Conservation (phyloP, 2,888 invertebrate species). For the Seladonia tumulorum region DNA sequence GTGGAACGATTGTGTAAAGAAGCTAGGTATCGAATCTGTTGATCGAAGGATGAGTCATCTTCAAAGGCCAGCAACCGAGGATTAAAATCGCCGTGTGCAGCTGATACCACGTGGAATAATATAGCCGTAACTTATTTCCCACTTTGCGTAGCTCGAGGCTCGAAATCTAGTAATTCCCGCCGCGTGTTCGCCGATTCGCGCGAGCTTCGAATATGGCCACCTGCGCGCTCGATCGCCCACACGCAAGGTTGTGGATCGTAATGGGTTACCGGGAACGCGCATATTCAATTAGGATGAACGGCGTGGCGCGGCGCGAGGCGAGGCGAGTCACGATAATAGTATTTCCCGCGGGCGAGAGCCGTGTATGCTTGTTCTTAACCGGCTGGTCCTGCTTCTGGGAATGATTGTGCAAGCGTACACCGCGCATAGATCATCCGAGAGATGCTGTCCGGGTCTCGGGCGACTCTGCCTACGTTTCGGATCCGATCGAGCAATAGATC, state of each 20-base stretch:
- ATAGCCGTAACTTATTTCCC: background rate
- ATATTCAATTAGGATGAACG: slow-evolving; percentile 1
- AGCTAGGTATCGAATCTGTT: background rate
- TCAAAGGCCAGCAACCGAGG: background rate
- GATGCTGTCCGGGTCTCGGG: slow-evolving; percentile 25
- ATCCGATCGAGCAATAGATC: slow-evolving; percentile 24
- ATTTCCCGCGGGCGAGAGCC: slow-evolving; percentile 25
- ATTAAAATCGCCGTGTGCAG: background rate
- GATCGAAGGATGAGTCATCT: background rate
- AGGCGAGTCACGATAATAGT: slow-evolving; percentile 26
- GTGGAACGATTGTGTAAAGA: too few species aligned
- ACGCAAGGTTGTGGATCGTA: slow-evolving; percentile 1
- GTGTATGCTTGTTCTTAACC: background rate
- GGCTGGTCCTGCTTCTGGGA: slow-evolving; percentile 32
- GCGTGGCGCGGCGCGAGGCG: background rate
- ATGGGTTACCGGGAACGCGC: background rate
- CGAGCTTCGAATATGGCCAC: background rate
- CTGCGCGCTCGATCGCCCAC: background rate
- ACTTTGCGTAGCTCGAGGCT: background rate
- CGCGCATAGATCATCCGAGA: slow-evolving; percentile 51
- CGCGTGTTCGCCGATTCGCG: background rate
- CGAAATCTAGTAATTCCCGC: background rate
- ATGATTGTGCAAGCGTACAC: slow-evolving; percentile 38
- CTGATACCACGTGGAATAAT: background rate
- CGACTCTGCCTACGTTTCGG: slow-evolving; percentile 13